These are phyloP conservation scores for Tillus elongatus DNA, from an alignment of 2,888 invertebrate genomes.

Conservation along the genomic window DNA sequence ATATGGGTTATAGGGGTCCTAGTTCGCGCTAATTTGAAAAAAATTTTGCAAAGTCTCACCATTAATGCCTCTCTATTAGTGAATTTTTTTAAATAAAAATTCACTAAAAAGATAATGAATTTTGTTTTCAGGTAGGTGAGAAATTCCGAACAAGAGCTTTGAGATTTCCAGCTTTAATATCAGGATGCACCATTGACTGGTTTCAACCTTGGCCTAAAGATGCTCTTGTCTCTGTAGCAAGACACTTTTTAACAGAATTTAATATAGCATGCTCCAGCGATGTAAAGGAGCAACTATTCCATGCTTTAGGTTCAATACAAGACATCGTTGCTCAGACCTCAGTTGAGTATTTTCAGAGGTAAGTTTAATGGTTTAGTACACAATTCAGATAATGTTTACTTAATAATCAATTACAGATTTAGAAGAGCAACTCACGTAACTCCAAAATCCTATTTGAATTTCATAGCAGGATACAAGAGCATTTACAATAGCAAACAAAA, in stretches of 20 bases:
- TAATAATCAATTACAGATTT: conserved; percentile 48
- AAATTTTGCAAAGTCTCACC: too few relatives aligned
- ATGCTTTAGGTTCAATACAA: conserved; percentile 86
- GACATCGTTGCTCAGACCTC: conserved; percentile 83
- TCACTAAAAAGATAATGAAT: neutral
- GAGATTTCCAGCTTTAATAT: conserved; percentile 88
- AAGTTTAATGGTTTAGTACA: too few relatives aligned
- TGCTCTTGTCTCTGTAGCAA: conserved; percentile 84
- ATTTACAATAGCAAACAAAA: conserved; percentile 84
- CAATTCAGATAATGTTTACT: neutral
- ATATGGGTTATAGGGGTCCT: too few relatives aligned
- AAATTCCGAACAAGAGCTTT: conserved; percentile 85
- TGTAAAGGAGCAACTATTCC: conserved; percentile 79
- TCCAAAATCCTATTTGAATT: conserved; percentile 93
- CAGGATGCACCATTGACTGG: conserved; percentile 98
- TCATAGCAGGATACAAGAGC: conserved; percentile 89
- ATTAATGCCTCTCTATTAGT: too few relatives aligned
- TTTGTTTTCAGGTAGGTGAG: conserved; percentile 70
- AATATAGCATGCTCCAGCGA: conserved; percentile 77
- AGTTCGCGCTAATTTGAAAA: too few relatives aligned
- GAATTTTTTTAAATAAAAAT: too few relatives aligned
- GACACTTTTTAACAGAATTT: conserved; percentile 83
- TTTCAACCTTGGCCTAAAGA: conserved; percentile 97
- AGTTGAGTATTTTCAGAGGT: conserved; percentile 74
- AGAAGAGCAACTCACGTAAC: conserved; percentile 92